These are phyloP conservation scores for Colletes latitarsis DNA, from an alignment of 1,140 invertebrate genomes.

Conservation along the genomic window DNA sequence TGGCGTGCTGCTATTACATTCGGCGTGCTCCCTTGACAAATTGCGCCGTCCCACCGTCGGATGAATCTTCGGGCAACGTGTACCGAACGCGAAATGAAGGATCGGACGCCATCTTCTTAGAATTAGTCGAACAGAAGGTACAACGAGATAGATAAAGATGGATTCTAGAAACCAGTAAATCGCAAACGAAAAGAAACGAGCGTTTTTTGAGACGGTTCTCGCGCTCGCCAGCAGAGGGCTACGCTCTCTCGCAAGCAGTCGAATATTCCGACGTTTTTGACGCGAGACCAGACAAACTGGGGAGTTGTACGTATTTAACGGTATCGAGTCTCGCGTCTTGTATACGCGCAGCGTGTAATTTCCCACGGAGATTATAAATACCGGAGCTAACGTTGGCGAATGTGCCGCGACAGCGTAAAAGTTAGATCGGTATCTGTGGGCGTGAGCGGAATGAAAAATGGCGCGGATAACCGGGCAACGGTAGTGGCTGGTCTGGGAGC, in stretches of 20 bases:
- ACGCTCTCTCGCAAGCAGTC: background rate
- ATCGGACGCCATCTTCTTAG: conserved; percentile 26
- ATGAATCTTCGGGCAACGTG: conserved; percentile 11
- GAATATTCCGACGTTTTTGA: conserved; percentile 7
- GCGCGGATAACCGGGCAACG: conserved; percentile 6
- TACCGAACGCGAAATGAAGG: conserved; percentile 27
- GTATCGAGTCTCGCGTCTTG: conserved; percentile 21
- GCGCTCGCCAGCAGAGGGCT: background rate
- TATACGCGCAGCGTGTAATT: conserved; percentile 4
- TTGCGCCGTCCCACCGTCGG: conserved; percentile 16
- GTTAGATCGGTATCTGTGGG: conserved; percentile 24
- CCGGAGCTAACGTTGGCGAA: background rate
- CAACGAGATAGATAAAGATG: background rate
- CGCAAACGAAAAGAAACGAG: conserved; percentile 20
- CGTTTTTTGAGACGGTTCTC: conserved; percentile 35
- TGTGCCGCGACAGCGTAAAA: conserved; percentile 25
- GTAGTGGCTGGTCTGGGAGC: background rate
- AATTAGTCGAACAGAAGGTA: background rate
- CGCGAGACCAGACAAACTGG: background rate
- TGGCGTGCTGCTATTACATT: conserved; percentile 33
- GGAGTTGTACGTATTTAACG: conserved; percentile 20
- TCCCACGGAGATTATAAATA: conserved; percentile 41
- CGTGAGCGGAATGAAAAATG: conserved; percentile 20
- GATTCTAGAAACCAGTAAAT: background rate
- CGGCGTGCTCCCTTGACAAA: conserved; percentile 37